Evolutionary conservation across 2,797 vertebrate species (phyloP).

Genomic region (Odontamblyopus rebecca): DNA sequence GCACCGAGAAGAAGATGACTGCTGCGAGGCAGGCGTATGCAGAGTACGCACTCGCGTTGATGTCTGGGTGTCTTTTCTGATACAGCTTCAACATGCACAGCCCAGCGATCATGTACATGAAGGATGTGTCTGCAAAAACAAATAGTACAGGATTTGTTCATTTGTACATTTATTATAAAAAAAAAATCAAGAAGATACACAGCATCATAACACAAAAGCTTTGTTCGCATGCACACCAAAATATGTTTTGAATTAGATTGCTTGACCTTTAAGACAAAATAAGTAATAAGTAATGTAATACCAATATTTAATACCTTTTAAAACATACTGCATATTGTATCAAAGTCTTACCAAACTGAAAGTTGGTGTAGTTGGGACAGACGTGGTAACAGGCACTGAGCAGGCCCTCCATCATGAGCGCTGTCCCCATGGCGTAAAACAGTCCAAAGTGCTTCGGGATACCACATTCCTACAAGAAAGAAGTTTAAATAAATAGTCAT

Average conservation of each 20-base stretch:
- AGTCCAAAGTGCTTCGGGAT: conserved; percentile 97
- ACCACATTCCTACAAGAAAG: conserved; percentile 84
- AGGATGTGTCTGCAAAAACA: conserved; percentile 86
- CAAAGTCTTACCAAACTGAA: conserved; percentile 88
- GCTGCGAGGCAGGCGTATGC: conserved; percentile 93
- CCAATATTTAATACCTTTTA: too few relatives aligned
- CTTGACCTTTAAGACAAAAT: too few relatives aligned
- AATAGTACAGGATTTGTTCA: not conserved
- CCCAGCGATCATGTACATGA: conserved; percentile 99
- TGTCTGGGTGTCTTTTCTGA: conserved; percentile 96
- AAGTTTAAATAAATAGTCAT: not conserved
- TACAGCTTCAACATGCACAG: conserved; percentile 98
- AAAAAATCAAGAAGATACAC: too few relatives aligned
- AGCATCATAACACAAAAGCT: too few relatives aligned
- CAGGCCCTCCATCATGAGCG: conserved; percentile 98
- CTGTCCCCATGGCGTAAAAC: conserved; percentile 96
- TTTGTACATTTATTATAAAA: too few relatives aligned
- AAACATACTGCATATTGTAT: not conserved
- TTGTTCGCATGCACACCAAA: too few relatives aligned
- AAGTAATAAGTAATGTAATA: too few relatives aligned
- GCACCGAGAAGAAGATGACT: conserved; percentile 96
- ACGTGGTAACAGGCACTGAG: conserved; percentile 98
- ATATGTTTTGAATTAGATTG: too few relatives aligned
- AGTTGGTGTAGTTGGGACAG: conserved; percentile 98
- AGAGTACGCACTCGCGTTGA: conserved; percentile 95